Evolutionary conservation across 2,888 invertebrate genomes (phyloP).

Genomic region (Agonopterix arenella): DNA sequence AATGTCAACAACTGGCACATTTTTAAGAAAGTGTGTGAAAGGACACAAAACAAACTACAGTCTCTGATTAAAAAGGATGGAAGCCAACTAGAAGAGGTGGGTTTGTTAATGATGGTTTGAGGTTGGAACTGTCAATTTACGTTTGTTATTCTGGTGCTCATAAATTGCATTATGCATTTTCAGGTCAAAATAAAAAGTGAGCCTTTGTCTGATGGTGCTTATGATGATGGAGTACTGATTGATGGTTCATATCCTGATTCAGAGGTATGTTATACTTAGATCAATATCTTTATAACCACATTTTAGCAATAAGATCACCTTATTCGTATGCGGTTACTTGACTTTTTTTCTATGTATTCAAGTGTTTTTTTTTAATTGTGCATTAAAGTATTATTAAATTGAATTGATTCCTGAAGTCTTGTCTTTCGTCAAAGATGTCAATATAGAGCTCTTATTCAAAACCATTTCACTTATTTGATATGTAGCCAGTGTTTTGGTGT

Average conservation of each 20-base stretch:
- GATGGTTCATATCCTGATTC: constrained; percentile 63
- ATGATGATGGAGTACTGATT: constrained; percentile 74
- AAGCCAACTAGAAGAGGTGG: constrained; percentile 73
- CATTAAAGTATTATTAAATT: no score
- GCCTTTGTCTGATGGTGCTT: constrained; percentile 70
- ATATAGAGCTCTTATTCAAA: constrained; percentile 15
- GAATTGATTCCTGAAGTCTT: neutral
- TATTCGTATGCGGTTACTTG: neutral
- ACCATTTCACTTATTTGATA: constrained; percentile 13
- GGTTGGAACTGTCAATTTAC: constrained; percentile 46
- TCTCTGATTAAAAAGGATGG: constrained; percentile 74
- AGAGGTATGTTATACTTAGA: constrained; percentile 56
- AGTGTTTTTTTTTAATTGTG: neutral
- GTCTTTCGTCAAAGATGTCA: neutral
- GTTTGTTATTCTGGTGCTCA: constrained; percentile 29
- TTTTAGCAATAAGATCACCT: neutral
- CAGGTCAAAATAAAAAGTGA: constrained; percentile 78
- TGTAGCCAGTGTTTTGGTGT: constrained; percentile 33
- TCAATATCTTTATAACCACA: neutral
- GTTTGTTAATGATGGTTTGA: constrained; percentile 47
- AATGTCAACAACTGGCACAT: constrained; percentile 82
- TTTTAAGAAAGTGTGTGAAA: constrained; percentile 80
- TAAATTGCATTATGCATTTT: constrained; percentile 44
- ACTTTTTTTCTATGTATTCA: no score
- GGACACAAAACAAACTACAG: constrained; percentile 80